These are phyloP conservation scores for Pheosia gnoma DNA, from an alignment of 2,888 invertebrate genomes.

Conservation along the genomic window DNA sequence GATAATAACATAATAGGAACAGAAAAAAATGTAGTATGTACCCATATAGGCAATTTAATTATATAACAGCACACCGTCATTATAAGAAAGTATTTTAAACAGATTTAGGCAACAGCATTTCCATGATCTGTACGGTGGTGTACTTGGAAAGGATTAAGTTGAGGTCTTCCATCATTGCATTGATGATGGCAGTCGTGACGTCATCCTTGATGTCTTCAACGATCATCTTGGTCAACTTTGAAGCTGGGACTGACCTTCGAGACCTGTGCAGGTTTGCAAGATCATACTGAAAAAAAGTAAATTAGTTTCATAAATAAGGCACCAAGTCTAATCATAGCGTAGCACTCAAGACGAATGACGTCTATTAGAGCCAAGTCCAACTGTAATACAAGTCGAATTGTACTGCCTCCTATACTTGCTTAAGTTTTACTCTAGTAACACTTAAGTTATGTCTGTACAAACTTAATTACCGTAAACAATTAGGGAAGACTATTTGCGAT, in stretches of 20 bases:
- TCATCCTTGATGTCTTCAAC: not conserved
- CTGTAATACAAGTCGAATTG: no score
- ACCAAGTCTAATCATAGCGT: no score
- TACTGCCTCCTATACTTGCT: no score
- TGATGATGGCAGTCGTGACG: not conserved
- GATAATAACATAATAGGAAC: not conserved
- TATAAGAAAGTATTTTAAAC: not conserved
- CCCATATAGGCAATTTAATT: not conserved
- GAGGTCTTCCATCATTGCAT: not conserved
- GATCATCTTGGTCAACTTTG: not conserved
- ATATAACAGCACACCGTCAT: not conserved
- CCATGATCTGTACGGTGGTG: not conserved
- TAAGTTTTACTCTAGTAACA: no score
- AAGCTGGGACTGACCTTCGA: conserved; percentile 1
- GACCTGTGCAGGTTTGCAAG: not conserved
- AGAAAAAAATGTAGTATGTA: not conserved
- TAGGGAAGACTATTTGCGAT: no score
- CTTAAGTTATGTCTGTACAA: no score
- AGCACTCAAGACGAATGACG: no score
- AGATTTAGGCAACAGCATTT: not conserved
- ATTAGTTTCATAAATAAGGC: not conserved
- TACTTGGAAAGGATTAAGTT: not conserved
- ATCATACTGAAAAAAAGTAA: not conserved
- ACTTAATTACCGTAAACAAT: no score
- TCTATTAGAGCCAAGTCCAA: no score